Conservation (phyloP, 2,888 invertebrate genomes). For the Acrocyrtus sp. region DNA sequence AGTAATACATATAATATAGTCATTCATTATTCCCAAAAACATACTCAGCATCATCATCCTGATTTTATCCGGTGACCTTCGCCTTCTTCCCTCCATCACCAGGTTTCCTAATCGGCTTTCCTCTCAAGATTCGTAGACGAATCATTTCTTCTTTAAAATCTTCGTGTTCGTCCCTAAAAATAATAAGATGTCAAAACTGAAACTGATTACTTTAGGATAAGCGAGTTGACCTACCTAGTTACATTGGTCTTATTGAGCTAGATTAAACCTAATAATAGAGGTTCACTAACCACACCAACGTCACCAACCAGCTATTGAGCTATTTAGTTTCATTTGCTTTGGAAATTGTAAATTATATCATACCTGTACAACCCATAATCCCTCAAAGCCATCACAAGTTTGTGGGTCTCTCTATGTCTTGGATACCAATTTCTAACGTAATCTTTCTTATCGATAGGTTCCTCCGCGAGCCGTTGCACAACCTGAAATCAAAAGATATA, state of each 20-base stretch:
- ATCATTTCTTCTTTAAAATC: constrained; percentile 91
- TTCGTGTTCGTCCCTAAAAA: constrained; percentile 79
- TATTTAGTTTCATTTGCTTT: neutral
- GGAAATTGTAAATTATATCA: neutral
- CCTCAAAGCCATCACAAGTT: constrained; percentile 48
- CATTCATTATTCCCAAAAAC: neutral
- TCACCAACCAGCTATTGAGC: neutral
- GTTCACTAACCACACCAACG: neutral
- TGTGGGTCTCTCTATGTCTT: constrained; percentile 49
- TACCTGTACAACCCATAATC: constrained; percentile 54
- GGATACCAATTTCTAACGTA: constrained; percentile 50
- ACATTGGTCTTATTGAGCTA: neutral
- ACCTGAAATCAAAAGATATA: constrained; percentile 35
- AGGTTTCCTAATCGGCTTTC: constrained; percentile 74
- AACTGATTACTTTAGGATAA: too few relatives aligned
- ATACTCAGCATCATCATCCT: too few relatives aligned
- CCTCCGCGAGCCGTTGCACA: constrained; percentile 16
- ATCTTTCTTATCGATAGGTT: constrained; percentile 48
- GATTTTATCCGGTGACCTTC: constrained; percentile 21
- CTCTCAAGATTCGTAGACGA: constrained; percentile 78
- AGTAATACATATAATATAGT: neutral
- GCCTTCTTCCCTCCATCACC: constrained; percentile 60
- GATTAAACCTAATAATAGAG: neutral
- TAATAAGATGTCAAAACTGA: constrained; percentile 5
- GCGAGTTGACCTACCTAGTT: neutral